Conservation (phyloP, 2,797 vertebrate species). For the Geotria australis region DNA sequence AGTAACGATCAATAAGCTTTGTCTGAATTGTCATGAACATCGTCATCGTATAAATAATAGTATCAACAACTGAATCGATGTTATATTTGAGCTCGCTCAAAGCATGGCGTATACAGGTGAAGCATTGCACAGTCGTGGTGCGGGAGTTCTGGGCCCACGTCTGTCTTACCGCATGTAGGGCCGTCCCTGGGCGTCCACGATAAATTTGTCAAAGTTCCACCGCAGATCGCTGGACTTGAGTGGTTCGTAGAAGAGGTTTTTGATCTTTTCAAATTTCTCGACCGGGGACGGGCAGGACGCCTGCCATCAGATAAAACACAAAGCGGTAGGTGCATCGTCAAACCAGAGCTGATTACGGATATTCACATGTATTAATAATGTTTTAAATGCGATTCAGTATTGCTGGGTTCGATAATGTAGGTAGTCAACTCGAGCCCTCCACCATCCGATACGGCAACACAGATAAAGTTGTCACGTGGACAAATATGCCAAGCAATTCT, state of each 20-base stretch:
- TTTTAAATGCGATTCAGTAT: too few relatives aligned
- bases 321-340: too few relatives aligned
- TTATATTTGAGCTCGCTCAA: too few relatives aligned
- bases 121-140: neutral
- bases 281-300: constrained; percentile 21
- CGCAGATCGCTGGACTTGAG: constrained; percentile 47
- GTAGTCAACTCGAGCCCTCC: too few relatives aligned
- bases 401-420: too few relatives aligned
- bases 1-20: neutral
- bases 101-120: neutral
- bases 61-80: too few relatives aligned
- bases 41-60: neutral
- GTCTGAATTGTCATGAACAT: neutral
- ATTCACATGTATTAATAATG: too few relatives aligned
- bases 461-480: too few relatives aligned
- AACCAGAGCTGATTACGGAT: too few relatives aligned
- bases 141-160: neutral
- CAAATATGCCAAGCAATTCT: too few relatives aligned
- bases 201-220: constrained; percentile 98
- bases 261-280: constrained; percentile 20
- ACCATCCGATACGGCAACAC: too few relatives aligned
- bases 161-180: constrained; percentile 19
- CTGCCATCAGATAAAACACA: constrained; percentile 6
- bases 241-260: constrained; percentile 54
- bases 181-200: constrained; percentile 41